Evolutionary conservation across 2,888 invertebrate species (phyloP).

Genomic region (Cerastis leucographa): DNA sequence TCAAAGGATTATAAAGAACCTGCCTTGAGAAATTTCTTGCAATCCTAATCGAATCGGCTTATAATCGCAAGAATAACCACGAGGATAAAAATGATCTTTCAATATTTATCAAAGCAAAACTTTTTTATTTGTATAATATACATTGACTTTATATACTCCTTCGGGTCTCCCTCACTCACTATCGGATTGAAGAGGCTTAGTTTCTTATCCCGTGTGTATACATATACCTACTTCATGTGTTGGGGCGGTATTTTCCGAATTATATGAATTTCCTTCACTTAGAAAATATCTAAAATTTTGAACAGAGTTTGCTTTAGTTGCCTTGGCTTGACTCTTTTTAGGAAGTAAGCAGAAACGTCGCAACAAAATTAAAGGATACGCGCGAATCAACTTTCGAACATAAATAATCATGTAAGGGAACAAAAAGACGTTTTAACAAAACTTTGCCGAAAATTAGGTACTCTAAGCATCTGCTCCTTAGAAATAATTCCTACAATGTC

Average conservation of each 20-base stretch:
- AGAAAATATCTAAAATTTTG: slow-evolving; percentile 18
- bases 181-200: slow-evolving; percentile 45
- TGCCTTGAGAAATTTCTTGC: slow-evolving; percentile 12
- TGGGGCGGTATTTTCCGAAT: not conserved
- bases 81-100: slow-evolving; percentile 40
- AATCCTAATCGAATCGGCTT: slow-evolving; percentile 37
- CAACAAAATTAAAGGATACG: not conserved
- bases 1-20: not conserved
- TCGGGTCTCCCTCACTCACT: slow-evolving; percentile 26
- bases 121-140: slow-evolving; percentile 40
- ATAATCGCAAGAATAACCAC: slow-evolving; percentile 30
- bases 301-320: slow-evolving; percentile 4
- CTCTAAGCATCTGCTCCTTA: not conserved
- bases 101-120: slow-evolving; percentile 37
- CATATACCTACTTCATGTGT: slow-evolving; percentile 31
- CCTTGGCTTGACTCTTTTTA: not conserved
- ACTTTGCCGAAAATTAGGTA: not conserved
- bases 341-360: not conserved
- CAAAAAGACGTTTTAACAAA: not conserved
- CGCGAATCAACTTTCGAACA: slow-evolving; percentile 8
- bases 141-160: slow-evolving; percentile 27
- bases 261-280: not conserved
- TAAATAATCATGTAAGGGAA: not conserved
- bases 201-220: slow-evolving; percentile 57
- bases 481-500: not conserved